These are phyloP conservation scores for Urosaurus nigricauda DNA, from an alignment of 2,797 vertebrate genomes.

Conservation along the genomic window DNA sequence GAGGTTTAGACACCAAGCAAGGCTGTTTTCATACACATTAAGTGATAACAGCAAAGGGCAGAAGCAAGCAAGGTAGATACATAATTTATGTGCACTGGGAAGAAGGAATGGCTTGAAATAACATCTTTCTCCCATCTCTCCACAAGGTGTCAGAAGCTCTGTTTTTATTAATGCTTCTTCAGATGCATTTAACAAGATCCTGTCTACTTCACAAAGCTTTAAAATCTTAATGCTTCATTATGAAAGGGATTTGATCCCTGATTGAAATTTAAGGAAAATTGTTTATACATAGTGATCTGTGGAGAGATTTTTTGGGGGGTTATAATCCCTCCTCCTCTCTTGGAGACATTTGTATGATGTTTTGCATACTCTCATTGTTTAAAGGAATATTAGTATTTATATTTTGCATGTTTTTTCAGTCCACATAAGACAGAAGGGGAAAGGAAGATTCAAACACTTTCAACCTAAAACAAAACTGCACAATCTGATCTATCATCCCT, in stretches of 20 bases:
- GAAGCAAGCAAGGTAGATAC: conserved; percentile 22
- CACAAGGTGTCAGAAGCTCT: conserved; percentile 38
- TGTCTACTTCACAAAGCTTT: conserved; percentile 48
- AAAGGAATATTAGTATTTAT: background rate
- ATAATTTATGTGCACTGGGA: conserved; percentile 39
- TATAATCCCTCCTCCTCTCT: background rate
- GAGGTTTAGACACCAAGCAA: conserved; percentile 52
- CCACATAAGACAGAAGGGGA: background rate
- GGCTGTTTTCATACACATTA: conserved; percentile 45
- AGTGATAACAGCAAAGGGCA: conserved; percentile 42
- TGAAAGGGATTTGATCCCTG: conserved; percentile 21
- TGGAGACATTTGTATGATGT: background rate
- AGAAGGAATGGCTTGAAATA: conserved; percentile 36
- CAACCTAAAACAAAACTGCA: background rate
- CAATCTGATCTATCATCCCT: background rate
- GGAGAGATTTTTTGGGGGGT: background rate
- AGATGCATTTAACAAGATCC: conserved; percentile 29
- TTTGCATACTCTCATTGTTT: conserved; percentile 11
- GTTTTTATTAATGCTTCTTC: conserved; percentile 55
- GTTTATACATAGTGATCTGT: conserved; percentile 16
- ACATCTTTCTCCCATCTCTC: conserved; percentile 47
- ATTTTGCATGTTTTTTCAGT: background rate
- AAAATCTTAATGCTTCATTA: conserved; percentile 20
- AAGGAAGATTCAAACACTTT: background rate
- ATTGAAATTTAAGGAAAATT: conserved; percentile 21